Evolutionary conservation across 2,113 vertebrate species (phyloP), one percentile per base, ranked within the genome.

Genomic region (Phoenicopterus ruber): DNA sequence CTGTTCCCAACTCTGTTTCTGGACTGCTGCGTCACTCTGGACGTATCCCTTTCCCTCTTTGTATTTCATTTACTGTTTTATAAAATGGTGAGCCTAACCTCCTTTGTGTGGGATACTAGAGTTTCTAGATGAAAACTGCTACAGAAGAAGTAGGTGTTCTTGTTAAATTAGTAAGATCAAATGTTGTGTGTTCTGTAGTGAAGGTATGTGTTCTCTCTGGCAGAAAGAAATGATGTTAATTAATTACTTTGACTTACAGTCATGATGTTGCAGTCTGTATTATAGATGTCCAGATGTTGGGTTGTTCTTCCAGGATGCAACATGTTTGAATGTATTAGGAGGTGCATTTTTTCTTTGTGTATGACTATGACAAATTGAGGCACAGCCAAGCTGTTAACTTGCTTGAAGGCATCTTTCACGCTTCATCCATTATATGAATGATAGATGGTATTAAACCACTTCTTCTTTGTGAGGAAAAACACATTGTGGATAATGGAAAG

Each of bases 301-400:
- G 61, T 32, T 65, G 65, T 42, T 94, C 93, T 95, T 96, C 77
- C 62, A 91, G 88, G 91, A 86, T 89, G 77, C 80, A 79, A n/a
- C 86, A 79, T 82, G 91, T 84, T 96, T 55, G 77, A 78, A 94
- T 94, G 93, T 66, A 91, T 96, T 91, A 92, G 91, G 91, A 89
- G 62, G 54, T 94, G 73, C 52, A 38, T 57, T 89, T 96, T 63
- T 96, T 29, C 83, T 94, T 57, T 79, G 52, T 84, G 88, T 83
- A 57, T 87, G 95, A 95, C 96, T 94, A 74, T 96, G 95, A 97
- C 91, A 96, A 96, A 95, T 96, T 42, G 90, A 96, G 92, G 96
- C 91, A 95, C 91, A 96, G 93, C 95, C 96, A 95, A 92, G 88
- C 73, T 20, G 7, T 88, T 95, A 62, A 96, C 81, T 95, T 95